Conservation (phyloP, 1,140 invertebrate genomes). For the Hestina assimilis region DNA sequence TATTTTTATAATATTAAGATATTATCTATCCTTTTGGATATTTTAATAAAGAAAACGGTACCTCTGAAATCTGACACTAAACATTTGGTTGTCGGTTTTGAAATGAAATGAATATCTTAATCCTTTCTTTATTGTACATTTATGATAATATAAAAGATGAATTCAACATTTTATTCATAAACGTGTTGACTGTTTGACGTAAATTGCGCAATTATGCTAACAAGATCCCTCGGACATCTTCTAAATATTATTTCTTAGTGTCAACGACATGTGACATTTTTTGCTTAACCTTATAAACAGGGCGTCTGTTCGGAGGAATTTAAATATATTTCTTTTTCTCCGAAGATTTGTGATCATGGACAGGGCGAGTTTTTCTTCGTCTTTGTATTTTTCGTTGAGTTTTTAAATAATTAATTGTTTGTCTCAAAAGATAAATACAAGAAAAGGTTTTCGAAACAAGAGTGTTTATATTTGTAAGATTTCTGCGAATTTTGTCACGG, state of each 20-base stretch:
- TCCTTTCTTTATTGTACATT: not conserved
- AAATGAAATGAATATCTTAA: not conserved
- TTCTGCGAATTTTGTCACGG: no score
- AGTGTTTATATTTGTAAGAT: no score
- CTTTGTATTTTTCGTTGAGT: no score
- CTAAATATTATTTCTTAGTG: constrained; percentile 1
- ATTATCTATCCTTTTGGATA: no score
- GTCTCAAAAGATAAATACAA: no score
- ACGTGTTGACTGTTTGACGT: constrained; percentile 7
- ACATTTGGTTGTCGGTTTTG: no score
- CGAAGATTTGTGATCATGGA: not conserved
- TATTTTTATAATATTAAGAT: no score
- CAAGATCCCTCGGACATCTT: not conserved
- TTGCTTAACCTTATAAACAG: constrained; percentile 21
- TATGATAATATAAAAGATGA: not conserved
- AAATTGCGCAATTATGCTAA: constrained; percentile 29
- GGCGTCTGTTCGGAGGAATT: constrained; percentile 6
- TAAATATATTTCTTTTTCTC: not conserved
- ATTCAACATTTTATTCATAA: not conserved
- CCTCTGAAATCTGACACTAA: no score
- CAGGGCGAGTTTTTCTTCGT: not conserved
- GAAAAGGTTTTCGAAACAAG: no score
- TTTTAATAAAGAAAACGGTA: no score
- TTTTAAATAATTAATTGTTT: no score
- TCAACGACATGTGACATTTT: constrained; percentile 33